Base-by-base conservation (phyloP, 2,113 vertebrate species). In the Agelaius phoeniceus region DNA sequence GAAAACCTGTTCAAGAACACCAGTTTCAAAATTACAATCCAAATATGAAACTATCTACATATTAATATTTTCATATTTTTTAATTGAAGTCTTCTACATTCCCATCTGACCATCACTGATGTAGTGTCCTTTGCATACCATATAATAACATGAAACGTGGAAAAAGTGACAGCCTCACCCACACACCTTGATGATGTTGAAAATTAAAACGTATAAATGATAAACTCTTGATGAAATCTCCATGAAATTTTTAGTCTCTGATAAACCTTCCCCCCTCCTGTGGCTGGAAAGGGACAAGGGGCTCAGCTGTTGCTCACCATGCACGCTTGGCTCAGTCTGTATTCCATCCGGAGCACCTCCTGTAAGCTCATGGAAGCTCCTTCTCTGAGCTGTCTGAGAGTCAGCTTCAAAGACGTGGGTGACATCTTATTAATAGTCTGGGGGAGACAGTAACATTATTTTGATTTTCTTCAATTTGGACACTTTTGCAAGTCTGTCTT, bases 271-370 rank as follows among this genome's bases (percentile, higher is more conserved):
- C 13, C 49, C 18, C 9, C 16, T 35, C 23, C 30, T 5, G 10
- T 44, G 62, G 62, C 89, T 79, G 74, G 33, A 15, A 49, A 54
- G 44, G 69, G 21, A 8, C 37, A 51, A 44, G 18, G 27, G 37
- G 43, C 51, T 48, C 43, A 57, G 67, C 35, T n/a, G 63, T 12
- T 51, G 58, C 98, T 97, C 97, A 99, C 99, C 99, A 99, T 97
- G 97, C 99, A 99, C 0, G 98, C 98, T 91, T 99, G 99, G 93
- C 97, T 98, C 74, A 99, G 97, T 31, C 98, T 98, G 92, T 99
- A 99, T 94, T 99, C 99, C 99, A 99, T 99, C 20, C 77, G 98
- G 57, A 99, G 68, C 10, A 99, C 99, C 0, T 99, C 99, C 49
- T 97, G 98, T 66, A 99, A 97, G 66, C 92, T 99, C 98, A 99